These are phyloP conservation scores for Ophioninae sp. DNA, from an alignment of 2,888 invertebrate genomes.

Conservation along the genomic window DNA sequence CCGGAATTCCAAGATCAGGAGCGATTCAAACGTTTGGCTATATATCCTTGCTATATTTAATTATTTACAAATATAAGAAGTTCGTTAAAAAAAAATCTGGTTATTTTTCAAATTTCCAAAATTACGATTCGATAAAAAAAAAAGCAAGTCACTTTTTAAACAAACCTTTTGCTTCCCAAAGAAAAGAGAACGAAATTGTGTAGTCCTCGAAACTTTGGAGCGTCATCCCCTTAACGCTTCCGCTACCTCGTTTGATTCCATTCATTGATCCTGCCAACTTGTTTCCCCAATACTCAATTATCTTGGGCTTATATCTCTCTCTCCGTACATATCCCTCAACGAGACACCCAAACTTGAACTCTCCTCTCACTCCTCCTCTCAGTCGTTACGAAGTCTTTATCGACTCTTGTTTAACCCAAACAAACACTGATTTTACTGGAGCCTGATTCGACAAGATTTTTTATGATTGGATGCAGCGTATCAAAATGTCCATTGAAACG, in stretches of 20 bases:
- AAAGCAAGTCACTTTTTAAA: too few species aligned
- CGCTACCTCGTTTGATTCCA: slow-evolving; percentile 66
- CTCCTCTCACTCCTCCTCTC: slow-evolving; percentile 31
- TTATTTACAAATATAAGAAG: too few species aligned
- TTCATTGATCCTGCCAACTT: slow-evolving; percentile 65
- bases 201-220: slow-evolving; percentile 19
- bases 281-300: slow-evolving; percentile 64
- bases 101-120: too few species aligned
- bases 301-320: slow-evolving; percentile 47
- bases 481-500: slow-evolving; percentile 24
- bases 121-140: too few species aligned
- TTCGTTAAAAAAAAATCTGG: too few species aligned
- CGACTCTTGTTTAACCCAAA: background rate
- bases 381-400: slow-evolving; percentile 44
- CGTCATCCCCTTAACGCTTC: slow-evolving; percentile 18
- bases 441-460: slow-evolving; percentile 50
- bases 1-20: slow-evolving; percentile 60
- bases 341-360: slow-evolving; percentile 15
- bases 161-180: background rate
- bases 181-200: background rate
- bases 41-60: slow-evolving; percentile 5
- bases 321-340: slow-evolving; percentile 39
- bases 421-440: slow-evolving; percentile 32
- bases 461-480: slow-evolving; percentile 4
- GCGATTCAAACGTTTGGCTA: slow-evolving; percentile 51